phyloP scores from a whole-genome alignment of 2,113 vertebrate species.

The Eclectus roratus region DNA sequence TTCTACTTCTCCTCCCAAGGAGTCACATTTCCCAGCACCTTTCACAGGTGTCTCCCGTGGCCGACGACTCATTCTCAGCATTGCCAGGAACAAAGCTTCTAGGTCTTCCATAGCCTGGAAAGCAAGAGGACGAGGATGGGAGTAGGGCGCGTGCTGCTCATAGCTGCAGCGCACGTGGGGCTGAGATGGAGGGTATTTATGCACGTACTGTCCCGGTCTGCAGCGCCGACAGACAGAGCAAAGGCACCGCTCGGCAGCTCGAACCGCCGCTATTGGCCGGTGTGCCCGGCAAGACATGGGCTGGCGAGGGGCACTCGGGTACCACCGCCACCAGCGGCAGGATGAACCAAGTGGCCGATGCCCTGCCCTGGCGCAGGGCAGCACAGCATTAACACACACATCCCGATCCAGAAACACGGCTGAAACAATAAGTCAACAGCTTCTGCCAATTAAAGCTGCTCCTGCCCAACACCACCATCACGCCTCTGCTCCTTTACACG shows the following conservation, averaged over 20 bases:
- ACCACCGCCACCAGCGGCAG: neutral
- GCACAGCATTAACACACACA: neutral
- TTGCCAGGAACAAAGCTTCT: conserved; percentile 81
- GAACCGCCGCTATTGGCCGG: neutral
- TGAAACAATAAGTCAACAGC: neutral
- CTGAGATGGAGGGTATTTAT: too few species aligned
- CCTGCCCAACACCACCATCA: neutral
- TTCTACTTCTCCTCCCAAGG: neutral
- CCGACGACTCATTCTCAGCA: conserved; percentile 64
- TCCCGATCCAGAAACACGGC: neutral
- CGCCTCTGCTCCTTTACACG: neutral
- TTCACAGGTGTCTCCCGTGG: conserved; percentile 58
- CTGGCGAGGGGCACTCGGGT: too few species aligned
- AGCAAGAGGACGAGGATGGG: fast-evolving
- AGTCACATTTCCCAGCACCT: neutral
- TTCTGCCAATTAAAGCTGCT: neutral
- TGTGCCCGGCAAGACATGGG: too few species aligned
- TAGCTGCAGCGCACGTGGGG: too few species aligned
- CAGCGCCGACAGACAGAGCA: too few species aligned
- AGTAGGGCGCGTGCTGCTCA: neutral
- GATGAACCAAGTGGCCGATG: neutral
- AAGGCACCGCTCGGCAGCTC: too few species aligned
- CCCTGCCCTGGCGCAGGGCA: neutral
- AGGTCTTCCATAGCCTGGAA: conserved; percentile 83
- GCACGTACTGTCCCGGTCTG: too few species aligned